Evolutionary conservation across 2,888 invertebrate genomes (phyloP).

Genomic region (Acronicta aceris): DNA sequence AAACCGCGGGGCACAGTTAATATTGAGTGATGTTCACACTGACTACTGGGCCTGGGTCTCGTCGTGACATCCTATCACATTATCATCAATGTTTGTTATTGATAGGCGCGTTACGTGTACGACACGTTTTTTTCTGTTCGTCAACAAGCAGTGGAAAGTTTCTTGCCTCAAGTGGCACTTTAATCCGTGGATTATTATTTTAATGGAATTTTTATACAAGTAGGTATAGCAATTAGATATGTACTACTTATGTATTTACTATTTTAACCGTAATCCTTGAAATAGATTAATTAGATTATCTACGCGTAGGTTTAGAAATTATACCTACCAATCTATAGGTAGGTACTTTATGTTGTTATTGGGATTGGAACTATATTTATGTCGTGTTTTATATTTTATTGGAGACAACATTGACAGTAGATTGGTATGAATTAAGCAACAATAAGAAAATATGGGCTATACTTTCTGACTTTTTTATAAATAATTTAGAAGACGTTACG

Average conservation of each 20-base stretch:
- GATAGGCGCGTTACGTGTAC: conserved; percentile 53
- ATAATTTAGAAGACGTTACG: neutral
- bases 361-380: conserved; percentile 3
- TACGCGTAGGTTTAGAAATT: conserved; percentile 26
- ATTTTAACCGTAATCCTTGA: conserved; percentile 50
- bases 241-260: conserved; percentile 23
- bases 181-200: conserved; percentile 78
- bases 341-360: conserved; percentile 11
- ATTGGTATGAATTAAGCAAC: neutral
- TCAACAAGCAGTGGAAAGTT: conserved; percentile 76
- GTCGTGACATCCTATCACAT: conserved; percentile 21
- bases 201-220: conserved; percentile 74
- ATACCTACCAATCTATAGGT: conserved; percentile 6
- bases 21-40: neutral
- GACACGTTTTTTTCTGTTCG: conserved; percentile 41
- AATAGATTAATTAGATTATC: conserved; percentile 53
- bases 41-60: conserved; percentile 14
- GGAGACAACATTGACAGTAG: neutral
- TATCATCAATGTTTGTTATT: conserved; percentile 63
- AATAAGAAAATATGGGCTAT: neutral
- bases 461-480: too few species aligned
- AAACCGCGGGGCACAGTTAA: too few species aligned
- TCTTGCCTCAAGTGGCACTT: conserved; percentile 57
- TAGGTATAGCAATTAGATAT: conserved; percentile 9
- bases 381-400: neutral